These are phyloP conservation scores for Mesoligia furuncula DNA, from an alignment of 2,888 invertebrate species.

Conservation along the genomic window DNA sequence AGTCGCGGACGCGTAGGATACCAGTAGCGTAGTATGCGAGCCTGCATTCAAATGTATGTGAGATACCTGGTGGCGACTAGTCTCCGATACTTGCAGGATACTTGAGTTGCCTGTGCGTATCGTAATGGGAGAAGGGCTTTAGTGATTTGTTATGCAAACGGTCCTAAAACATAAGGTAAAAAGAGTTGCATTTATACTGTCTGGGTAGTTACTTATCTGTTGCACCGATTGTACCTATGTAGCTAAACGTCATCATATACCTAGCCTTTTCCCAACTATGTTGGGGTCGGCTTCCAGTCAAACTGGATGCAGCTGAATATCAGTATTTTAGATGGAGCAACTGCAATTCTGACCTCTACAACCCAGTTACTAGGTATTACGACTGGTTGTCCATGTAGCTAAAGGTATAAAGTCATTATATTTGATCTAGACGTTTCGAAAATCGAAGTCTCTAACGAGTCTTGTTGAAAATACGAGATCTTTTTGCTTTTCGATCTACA, in stretches of 20 bases:
- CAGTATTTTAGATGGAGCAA: too few species aligned
- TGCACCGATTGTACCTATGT: not conserved
- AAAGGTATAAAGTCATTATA: not conserved
- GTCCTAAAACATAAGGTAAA: not conserved
- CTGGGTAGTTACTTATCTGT: not conserved
- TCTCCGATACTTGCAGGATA: too few species aligned
- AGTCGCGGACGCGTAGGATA: too few species aligned
- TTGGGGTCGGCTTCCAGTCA: not conserved
- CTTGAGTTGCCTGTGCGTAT: too few species aligned
- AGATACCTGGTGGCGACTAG: too few species aligned
- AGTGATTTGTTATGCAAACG: not conserved
- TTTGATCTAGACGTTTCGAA: not conserved
- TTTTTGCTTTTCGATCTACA: constrained; percentile 24
- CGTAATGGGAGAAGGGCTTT: too few species aligned
- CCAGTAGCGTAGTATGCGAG: too few species aligned
- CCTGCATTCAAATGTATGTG: too few species aligned
- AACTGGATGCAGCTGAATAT: not conserved
- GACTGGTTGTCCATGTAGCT: not conserved
- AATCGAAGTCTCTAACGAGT: not conserved
- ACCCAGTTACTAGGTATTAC: not conserved
- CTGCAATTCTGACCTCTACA: too few species aligned
- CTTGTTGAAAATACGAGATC: not conserved
- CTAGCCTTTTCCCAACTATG: too few species aligned
- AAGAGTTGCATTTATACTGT: not conserved
- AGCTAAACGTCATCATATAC: too few species aligned